These are phyloP conservation scores for Nomada hirtipes DNA, from an alignment of 2,888 invertebrate genomes.

Conservation along the genomic window DNA sequence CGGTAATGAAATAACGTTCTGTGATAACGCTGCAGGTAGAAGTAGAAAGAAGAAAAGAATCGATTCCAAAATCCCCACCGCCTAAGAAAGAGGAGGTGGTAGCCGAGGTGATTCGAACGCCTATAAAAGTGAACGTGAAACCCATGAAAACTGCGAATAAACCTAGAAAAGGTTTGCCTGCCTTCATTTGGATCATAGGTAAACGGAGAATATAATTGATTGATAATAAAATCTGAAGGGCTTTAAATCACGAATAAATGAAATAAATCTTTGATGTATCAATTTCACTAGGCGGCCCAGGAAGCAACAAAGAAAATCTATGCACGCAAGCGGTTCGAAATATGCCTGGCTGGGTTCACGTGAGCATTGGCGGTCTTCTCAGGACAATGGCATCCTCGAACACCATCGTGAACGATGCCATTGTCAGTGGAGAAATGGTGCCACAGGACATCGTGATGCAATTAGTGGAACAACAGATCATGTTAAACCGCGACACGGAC, in stretches of 20 bases:
- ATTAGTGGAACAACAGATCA: conserved; percentile 89
- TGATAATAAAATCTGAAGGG: neutral
- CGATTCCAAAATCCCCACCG: conserved; percentile 58
- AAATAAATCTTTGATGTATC: neutral
- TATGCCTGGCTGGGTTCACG: conserved; percentile 90
- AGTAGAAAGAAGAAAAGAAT: conserved; percentile 75
- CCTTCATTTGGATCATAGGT: conserved; percentile 85
- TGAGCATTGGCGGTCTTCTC: conserved; percentile 92
- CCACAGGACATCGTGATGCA: conserved; percentile 91
- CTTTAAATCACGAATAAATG: too few relatives aligned
- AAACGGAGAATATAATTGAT: conserved; percentile 26
- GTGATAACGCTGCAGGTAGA: conserved; percentile 73
- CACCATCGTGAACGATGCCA: conserved; percentile 88
- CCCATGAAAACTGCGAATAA: conserved; percentile 77
- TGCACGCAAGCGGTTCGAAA: conserved; percentile 90
- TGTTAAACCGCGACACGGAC: conserved; percentile 82
- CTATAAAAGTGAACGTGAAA: conserved; percentile 68
- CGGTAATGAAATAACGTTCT: neutral
- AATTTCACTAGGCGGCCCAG: conserved; percentile 90
- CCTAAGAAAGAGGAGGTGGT: conserved; percentile 66
- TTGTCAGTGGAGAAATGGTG: conserved; percentile 93
- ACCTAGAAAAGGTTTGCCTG: conserved; percentile 81
- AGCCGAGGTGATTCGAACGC: conserved; percentile 61
- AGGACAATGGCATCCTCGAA: conserved; percentile 89
- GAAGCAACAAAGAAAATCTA: conserved; percentile 94